Evolutionary conservation across 2,888 invertebrate genomes (phyloP).

Genomic region (Amiota communis): DNA sequence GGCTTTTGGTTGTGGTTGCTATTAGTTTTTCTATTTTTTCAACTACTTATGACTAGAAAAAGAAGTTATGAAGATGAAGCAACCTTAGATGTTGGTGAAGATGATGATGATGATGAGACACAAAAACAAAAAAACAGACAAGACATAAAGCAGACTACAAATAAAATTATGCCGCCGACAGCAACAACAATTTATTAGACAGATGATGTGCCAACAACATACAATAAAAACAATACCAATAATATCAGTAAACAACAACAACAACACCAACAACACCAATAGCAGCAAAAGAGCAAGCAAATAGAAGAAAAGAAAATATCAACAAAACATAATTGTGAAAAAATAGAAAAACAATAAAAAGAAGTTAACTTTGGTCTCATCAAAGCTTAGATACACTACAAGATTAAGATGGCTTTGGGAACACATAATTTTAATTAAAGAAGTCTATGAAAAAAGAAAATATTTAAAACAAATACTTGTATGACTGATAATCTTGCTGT

Average conservation of each 20-base stretch:
- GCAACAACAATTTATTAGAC: conserved; percentile 55
- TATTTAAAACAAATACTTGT: too few species aligned
- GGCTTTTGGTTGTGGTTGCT: too few species aligned
- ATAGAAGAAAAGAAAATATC: conserved; percentile 3
- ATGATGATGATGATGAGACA: not conserved
- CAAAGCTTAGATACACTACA: too few species aligned
- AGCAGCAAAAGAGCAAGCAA: conserved; percentile 3
- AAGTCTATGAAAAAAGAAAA: too few species aligned
- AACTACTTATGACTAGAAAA: not conserved
- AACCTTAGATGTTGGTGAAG: not conserved
- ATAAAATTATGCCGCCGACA: not conserved
- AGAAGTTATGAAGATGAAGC: not conserved
- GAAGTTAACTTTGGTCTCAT: too few species aligned
- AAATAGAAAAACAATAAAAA: too few species aligned
- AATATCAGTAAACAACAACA: not conserved
- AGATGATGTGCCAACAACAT: conserved; percentile 55
- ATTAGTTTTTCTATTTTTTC: too few species aligned
- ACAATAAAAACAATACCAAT: conserved; percentile 17
- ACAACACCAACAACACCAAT: conserved; percentile 39
- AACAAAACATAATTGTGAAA: conserved; percentile 12
- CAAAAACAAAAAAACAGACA: not conserved
- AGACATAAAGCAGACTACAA: too few species aligned
- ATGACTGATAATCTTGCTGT: too few species aligned
- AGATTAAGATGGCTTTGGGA: too few species aligned
- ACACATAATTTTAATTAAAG: too few species aligned